Base-by-base conservation (phyloP, 2,797 vertebrate species). In the Bradypodion pumilum region DNA sequence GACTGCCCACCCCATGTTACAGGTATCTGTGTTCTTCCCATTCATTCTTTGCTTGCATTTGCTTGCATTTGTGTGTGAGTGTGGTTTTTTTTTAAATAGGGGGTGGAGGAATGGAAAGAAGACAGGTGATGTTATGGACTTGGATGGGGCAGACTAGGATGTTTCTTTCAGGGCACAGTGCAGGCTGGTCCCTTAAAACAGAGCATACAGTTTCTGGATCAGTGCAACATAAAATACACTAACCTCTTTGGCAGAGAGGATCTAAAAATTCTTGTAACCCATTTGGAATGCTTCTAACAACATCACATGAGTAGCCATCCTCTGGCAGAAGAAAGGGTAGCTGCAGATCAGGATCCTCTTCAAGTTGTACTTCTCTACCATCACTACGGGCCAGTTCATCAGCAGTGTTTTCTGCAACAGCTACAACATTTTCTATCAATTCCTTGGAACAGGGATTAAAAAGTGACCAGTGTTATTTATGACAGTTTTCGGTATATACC, bases 181-280 rank as follows among this genome's bases (percentile, higher is more conserved):
- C 49, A 52, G 9, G 49, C 52, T 52, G 49, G 49, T 52, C n/a
- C n/a, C n/a, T n/a, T n/a, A n/a, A n/a, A n/a, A n/a, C n/a, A 84
- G 1, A 77, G 65, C 60, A 62, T 35, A 10, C 21, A 40, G 16
- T n/a, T 19, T 2, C 16, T 0, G 32, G 23, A 23, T 23, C 5
- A 40, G 15, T 79, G 60, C n/a, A 86, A 77, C 40, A 85, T n/a
- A 3, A 29, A 19, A 73, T 84, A 3, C 62, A 90, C 89, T 73
- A 85, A 99, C 98, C 98, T 97, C 98, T 97, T 95, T 99, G 99
- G 92, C 98, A 98, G 76, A 99, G 96, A 0, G 99, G 98, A 29
- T 99, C 98, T 85, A 99, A 95, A 93, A 99, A 99, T 92, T 99
- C 99, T 92, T 99, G 98, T 88, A 99, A 97, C 76, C 98, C 99